A percentile compares a stretch with the other conserved stretches of the same genome.
These are phyloP conservation scores for Ophion obscuratus DNA, from an alignment of 2,888 invertebrate species.

Conservation along the genomic window DNA sequence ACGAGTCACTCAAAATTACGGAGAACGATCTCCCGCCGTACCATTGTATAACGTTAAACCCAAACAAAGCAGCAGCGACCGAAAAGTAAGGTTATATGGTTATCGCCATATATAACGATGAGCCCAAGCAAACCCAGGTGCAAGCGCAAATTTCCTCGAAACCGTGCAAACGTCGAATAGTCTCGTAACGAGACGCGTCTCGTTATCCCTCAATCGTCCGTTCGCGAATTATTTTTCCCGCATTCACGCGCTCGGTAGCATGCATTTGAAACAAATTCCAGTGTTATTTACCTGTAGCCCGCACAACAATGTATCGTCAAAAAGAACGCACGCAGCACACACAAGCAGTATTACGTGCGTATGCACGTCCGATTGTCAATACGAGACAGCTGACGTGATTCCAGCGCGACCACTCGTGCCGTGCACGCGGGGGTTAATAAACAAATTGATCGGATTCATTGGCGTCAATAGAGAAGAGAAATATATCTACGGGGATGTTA, in stretches of 20 bases:
- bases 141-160: neutral
- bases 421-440: neutral
- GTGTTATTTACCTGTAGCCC: no score
- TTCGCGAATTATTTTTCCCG: neutral
- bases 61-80: neutral
- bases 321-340: neutral
- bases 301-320: neutral
- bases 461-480: neutral
- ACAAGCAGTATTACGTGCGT: neutral
- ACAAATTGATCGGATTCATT: neutral
- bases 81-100: no score
- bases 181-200: neutral
- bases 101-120: neutral
- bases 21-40: no score
- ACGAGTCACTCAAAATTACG: no score
- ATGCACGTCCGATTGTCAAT: slow-evolving; percentile 24
- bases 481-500: neutral
- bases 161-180: neutral
- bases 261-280: neutral
- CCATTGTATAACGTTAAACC: neutral
- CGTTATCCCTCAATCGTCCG: neutral
- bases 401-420: slow-evolving; percentile 13
- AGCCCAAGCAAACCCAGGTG: neutral
- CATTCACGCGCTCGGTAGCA: neutral
- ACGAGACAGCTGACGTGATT: slow-evolving; percentile 41